These are phyloP conservation scores for Arctopsyche grandis DNA, from an alignment of 1,140 invertebrate genomes.

Conservation along the genomic window DNA sequence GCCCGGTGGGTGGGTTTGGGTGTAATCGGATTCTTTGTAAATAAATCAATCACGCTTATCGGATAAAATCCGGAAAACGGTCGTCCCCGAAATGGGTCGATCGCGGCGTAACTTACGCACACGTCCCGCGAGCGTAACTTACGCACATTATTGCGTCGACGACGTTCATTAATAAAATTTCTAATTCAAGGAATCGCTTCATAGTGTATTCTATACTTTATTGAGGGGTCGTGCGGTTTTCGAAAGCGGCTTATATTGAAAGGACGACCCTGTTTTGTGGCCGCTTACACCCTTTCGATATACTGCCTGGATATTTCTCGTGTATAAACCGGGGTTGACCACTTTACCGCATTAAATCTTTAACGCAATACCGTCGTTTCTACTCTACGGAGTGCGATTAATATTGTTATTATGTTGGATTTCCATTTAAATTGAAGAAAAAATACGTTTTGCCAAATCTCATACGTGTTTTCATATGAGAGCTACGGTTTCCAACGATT, in stretches of 20 bases:
- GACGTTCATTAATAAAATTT: constrained; percentile 4
- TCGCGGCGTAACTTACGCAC: no score
- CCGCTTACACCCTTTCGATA: neutral
- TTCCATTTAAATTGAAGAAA: no score
- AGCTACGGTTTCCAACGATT: no score
- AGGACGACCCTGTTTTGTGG: neutral
- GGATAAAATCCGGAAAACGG: neutral
- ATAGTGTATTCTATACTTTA: neutral
- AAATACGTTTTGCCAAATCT: no score
- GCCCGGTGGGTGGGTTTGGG: no score
- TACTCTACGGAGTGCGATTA: no score
- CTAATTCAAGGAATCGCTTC: neutral
- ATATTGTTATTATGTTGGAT: no score
- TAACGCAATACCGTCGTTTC: neutral
- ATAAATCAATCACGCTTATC: constrained; percentile 10
- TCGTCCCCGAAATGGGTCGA: no score
- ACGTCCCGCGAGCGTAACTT: no score
- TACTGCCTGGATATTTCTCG: neutral
- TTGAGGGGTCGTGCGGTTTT: neutral
- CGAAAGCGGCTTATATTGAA: neutral
- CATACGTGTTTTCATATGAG: no score
- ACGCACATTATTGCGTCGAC: neutral
- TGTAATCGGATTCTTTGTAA: constrained; percentile 5
- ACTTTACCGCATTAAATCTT: neutral
- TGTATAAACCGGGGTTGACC: neutral